Percentiles rank a stretch among this genome's conserved stretches.
phyloP scores from a whole-genome alignment of 1,140 invertebrate species.

The Aradophagus sp. region DNA sequence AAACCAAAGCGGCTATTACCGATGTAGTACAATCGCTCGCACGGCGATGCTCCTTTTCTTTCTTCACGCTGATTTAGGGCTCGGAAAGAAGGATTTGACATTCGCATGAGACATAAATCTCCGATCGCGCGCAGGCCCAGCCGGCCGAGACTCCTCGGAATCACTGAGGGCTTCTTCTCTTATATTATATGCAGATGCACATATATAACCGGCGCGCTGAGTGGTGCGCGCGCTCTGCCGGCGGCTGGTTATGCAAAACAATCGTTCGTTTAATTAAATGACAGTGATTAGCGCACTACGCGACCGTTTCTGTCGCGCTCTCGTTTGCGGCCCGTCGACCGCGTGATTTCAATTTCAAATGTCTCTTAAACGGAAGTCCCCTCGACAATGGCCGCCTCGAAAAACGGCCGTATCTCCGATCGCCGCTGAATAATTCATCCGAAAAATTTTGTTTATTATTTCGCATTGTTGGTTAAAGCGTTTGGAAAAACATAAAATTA shows the following conservation, averaged over 20 bases:
- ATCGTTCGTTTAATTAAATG: slow-evolving; percentile 67
- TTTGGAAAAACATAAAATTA: slow-evolving; percentile 17
- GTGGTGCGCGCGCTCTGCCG: slow-evolving; percentile 4
- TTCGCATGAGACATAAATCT: slow-evolving; percentile 58
- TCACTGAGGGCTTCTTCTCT: slow-evolving; percentile 41
- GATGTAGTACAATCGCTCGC: slow-evolving; percentile 54
- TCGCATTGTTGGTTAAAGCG: slow-evolving; percentile 44
- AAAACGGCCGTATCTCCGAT: slow-evolving; percentile 37
- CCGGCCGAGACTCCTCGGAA: too few relatives aligned
- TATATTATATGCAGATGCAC: slow-evolving; percentile 29
- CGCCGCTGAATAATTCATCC: slow-evolving; percentile 51
- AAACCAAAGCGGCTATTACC: slow-evolving; percentile 54
- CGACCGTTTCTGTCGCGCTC: too few relatives aligned
- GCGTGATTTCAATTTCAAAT: slow-evolving; percentile 36
- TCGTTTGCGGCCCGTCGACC: too few relatives aligned
- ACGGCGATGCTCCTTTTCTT: slow-evolving; percentile 51
- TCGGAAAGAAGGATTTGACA: slow-evolving; percentile 47
- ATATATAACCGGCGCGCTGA: slow-evolving; percentile 12
- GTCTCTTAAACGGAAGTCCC: slow-evolving; percentile 16
- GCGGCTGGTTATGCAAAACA: slow-evolving; percentile 31
- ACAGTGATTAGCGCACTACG: slow-evolving; percentile 63
- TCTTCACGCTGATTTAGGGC: slow-evolving; percentile 52
- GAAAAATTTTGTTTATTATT: slow-evolving; percentile 53
- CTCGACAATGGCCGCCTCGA: slow-evolving; percentile 26
- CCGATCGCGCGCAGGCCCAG: too few relatives aligned